Evolutionary conservation across 2,797 vertebrate species (phyloP), one percentile per base, ranked within the genome.

Genomic region (Mastacembelus armatus): DNA sequence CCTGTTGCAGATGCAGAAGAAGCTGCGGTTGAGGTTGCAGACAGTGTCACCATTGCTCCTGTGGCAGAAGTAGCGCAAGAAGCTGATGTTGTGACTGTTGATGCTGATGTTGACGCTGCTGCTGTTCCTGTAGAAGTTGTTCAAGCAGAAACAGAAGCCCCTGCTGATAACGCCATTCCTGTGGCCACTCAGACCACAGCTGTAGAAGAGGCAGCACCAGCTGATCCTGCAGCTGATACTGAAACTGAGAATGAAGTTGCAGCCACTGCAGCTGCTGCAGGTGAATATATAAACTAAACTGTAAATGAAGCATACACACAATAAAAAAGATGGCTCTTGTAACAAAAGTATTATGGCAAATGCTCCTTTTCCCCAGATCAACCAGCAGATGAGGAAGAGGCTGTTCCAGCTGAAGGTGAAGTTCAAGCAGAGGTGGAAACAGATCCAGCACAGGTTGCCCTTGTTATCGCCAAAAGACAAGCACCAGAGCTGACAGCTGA

Each of bases 401-500:
- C 42, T 7, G 71, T 32, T 27, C 68, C 79, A 51, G 83, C 66
- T 11, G 81, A 89, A 43, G 71, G 21, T 33, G 90, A 89, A 44
- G 77, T 81, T 19, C 80, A 78, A 22, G 71, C 80, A 0, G 81
- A 87, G 35, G 78, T 61, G 2, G 89, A 78, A 57, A 71, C 84
- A 42, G 91, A 85, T 49, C 69, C 87, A 40, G 78, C 87, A 3
- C 88, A 90, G 24, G 91, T 87, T 49, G 71, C 88, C 0, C 71
- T 96, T 7, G 71, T 91, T 10, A 77, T 98, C 83, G 95, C 91
- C 40, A 98, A 97, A 83, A 93, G 96, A 65, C 96, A 98, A 75
- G 96, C 90, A 0, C 88, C 93, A 5, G 92, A 93, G 66, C 72
- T 91, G 30, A 75, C 86, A 2, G 75, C 78, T 15, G 92, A 92